These are phyloP conservation scores for Erebia palarica DNA, from an alignment of 2,888 invertebrate genomes.

Conservation along the genomic window DNA sequence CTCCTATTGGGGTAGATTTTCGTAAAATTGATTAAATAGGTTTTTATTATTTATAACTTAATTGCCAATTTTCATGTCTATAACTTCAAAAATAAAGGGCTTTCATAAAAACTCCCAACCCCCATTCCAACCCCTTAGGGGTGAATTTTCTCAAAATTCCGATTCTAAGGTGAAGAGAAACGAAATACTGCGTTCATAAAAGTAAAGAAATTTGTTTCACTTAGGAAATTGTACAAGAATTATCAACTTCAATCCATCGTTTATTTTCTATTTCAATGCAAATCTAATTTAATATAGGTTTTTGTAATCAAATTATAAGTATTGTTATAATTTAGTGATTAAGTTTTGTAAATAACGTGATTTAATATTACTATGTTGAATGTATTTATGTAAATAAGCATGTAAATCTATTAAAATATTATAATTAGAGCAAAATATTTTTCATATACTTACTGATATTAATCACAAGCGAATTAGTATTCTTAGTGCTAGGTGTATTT, in stretches of 20 bases:
- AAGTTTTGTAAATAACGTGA: conserved; percentile 3
- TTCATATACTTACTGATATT: background rate
- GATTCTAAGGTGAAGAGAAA: background rate
- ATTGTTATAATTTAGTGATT: background rate
- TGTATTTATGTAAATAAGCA: conserved; percentile 11
- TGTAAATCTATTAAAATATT: background rate
- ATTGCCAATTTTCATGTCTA: too few relatives aligned
- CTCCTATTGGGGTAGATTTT: too few relatives aligned
- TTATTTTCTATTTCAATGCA: background rate
- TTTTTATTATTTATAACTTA: too few relatives aligned
- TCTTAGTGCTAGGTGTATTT: background rate
- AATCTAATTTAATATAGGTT: background rate
- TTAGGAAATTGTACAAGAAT: background rate
- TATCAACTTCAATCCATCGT: background rate
- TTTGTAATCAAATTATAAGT: background rate
- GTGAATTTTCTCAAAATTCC: too few relatives aligned
- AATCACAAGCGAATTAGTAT: background rate
- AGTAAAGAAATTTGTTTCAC: conserved; percentile 1
- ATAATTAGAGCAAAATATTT: background rate
- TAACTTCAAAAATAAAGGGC: too few relatives aligned
- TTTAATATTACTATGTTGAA: background rate
- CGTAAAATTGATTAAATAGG: too few relatives aligned
- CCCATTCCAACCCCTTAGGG: too few relatives aligned
- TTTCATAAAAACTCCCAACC: too few relatives aligned
- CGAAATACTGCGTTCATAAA: conserved; percentile 1